Percentiles rank a stretch among this genome's conserved stretches.
Conservation (phyloP, 2,888 invertebrate genomes). For the Tipula vernalis region DNA sequence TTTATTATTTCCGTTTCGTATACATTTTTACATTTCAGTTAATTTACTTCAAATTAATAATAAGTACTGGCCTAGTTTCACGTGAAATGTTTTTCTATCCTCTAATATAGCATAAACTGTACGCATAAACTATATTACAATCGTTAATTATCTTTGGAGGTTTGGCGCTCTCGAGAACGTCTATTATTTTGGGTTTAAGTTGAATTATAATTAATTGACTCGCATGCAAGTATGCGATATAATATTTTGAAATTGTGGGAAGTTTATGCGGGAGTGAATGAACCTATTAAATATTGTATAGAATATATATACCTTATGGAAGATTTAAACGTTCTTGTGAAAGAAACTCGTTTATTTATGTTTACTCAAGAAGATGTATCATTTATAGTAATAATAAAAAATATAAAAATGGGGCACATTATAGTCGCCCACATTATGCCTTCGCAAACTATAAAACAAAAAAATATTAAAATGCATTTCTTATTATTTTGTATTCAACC, state of each 20-base stretch:
- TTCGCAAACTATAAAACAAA: neutral
- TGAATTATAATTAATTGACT: neutral
- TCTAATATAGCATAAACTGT: neutral
- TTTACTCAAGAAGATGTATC: neutral
- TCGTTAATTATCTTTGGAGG: neutral
- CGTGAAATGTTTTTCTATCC: neutral
- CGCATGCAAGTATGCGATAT: neutral
- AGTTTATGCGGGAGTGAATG: neutral
- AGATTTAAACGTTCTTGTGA: neutral
- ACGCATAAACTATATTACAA: neutral
- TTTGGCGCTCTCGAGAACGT: neutral
- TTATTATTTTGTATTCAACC: neutral
- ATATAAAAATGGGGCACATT: neutral
- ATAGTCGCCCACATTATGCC: neutral
- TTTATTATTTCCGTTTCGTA: neutral
- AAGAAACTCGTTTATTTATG: neutral
- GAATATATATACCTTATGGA: neutral
- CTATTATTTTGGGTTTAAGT: neutral
- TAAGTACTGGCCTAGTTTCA: neutral
- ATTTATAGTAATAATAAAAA: neutral
- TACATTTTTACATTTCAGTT: neutral
- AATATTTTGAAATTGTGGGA: neutral
- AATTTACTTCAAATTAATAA: neutral
- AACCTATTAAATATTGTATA: neutral
- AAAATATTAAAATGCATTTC: neutral